Conservation (phyloP, 2,113 vertebrate genomes). For the Dinomys branickii region DNA sequence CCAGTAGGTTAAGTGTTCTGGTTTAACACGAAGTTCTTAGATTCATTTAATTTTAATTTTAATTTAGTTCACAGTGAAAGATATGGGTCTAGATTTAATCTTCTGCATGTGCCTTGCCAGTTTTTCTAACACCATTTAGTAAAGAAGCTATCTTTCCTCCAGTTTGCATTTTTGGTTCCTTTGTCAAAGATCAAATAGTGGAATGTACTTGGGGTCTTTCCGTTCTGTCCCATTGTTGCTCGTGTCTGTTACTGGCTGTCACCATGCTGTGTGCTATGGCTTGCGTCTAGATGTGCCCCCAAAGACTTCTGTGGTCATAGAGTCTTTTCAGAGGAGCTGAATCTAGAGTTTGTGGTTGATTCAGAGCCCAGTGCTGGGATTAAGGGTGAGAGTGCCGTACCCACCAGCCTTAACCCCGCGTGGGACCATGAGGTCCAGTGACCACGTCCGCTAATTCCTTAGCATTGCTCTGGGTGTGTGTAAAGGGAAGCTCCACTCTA, state of each 20-base stretch:
- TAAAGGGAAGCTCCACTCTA: too few relatives aligned
- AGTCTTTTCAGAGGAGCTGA: background rate
- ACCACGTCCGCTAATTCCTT: background rate
- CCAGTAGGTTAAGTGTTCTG: background rate
- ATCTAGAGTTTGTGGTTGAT: too few relatives aligned
- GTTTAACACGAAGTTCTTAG: background rate
- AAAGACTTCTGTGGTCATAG: background rate
- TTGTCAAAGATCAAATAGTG: background rate
- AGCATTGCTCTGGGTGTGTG: background rate
- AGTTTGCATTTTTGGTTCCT: background rate
- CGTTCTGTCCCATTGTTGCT: background rate
- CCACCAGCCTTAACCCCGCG: too few relatives aligned
- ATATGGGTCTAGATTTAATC: background rate
- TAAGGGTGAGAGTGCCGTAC: too few relatives aligned
- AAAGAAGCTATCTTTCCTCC: background rate
- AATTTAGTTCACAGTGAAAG: background rate
- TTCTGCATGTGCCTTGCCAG: background rate
- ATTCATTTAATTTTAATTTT: background rate
- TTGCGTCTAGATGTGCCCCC: background rate
- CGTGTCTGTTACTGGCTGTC: background rate
- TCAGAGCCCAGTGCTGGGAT: too few relatives aligned
- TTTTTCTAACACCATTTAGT: background rate
- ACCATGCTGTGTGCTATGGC: background rate
- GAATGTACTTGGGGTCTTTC: background rate
- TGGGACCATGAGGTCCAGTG: background rate